Evolutionary conservation across 2,113 vertebrate species (phyloP).

Genomic region (Centrocercus urophasianus): DNA sequence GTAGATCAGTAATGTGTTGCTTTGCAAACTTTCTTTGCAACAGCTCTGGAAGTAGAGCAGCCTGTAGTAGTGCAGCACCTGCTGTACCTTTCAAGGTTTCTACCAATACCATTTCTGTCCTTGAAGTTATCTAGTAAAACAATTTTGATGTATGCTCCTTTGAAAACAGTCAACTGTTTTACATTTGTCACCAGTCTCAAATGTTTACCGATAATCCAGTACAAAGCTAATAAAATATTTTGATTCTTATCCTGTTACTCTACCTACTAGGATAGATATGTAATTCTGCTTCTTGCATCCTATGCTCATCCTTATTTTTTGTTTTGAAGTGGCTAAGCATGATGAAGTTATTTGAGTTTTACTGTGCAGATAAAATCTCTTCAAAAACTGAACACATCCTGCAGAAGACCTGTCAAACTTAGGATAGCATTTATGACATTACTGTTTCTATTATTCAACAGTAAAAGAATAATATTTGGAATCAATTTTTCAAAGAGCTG

Average conservation of each 20-base stretch:
- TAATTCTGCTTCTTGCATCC: neutral
- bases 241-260: neutral
- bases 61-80: neutral
- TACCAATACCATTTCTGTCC: neutral
- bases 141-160: neutral
- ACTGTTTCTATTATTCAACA: neutral
- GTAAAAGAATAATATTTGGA: neutral
- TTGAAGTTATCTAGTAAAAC: neutral
- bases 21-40: too few species aligned
- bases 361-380: neutral
- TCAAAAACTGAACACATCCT: neutral
- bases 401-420: neutral
- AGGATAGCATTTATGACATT: neutral
- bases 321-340: neutral
- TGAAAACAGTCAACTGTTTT: neutral
- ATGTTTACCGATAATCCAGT: neutral
- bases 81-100: neutral
- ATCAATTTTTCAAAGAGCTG: rapidly evolving
- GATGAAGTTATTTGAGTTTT: neutral
- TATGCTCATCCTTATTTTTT: neutral
- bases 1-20: neutral
- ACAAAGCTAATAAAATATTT: neutral
- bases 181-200: neutral
- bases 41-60: neutral
- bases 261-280: neutral